These are phyloP conservation scores for Trichogramma dendrolimi DNA, from an alignment of 2,888 invertebrate species.

Conservation along the genomic window DNA sequence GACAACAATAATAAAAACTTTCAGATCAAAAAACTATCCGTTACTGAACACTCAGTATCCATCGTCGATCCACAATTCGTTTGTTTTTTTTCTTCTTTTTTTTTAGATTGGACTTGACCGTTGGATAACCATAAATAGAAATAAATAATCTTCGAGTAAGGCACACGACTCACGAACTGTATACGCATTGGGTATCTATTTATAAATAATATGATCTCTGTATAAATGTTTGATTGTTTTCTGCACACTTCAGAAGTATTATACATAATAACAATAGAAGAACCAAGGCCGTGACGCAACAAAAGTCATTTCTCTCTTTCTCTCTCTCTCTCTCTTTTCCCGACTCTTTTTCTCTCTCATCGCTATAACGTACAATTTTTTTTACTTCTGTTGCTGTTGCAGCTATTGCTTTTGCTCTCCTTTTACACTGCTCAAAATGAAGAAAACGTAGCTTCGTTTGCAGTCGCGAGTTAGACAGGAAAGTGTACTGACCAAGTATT, in stretches of 20 bases:
- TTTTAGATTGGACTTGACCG: no score
- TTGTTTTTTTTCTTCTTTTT: no score
- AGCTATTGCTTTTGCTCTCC: background rate
- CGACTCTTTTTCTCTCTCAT: slow-evolving; percentile 32
- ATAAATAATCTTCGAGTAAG: no score
- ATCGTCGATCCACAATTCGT: slow-evolving; percentile 14
- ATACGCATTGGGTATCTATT: no score
- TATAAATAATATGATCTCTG: no score
- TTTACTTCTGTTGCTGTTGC: background rate
- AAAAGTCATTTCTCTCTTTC: slow-evolving; percentile 20
- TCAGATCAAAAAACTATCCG: no score
- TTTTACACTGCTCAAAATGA: slow-evolving; percentile 18
- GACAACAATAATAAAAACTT: no score
- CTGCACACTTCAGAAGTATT: no score
- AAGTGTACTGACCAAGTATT: slow-evolving; percentile 26
- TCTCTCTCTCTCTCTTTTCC: slow-evolving; percentile 26
- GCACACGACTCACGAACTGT: no score
- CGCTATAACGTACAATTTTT: slow-evolving; percentile 4
- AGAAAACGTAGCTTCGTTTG: background rate
- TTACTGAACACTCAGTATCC: background rate
- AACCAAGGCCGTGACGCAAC: slow-evolving; percentile 37
- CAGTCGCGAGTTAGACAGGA: slow-evolving; percentile 32
- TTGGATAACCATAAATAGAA: no score
- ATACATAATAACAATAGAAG: slow-evolving; percentile 24
- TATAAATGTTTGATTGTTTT: no score